Evolutionary conservation across 2,888 invertebrate genomes (phyloP).

Genomic region (Caenorhabditis macrosperma): DNA sequence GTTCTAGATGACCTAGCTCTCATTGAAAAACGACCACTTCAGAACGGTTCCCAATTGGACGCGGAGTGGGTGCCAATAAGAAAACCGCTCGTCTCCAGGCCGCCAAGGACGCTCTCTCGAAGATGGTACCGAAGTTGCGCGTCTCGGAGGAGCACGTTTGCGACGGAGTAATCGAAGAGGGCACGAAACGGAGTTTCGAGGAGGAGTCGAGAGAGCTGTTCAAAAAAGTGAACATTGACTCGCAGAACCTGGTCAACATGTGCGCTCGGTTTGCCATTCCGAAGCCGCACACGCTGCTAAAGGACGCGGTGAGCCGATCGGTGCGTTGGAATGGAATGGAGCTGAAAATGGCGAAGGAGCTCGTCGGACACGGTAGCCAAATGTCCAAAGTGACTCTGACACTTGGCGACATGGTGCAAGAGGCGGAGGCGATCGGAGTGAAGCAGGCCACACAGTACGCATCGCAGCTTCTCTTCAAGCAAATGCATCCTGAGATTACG

Average conservation of each 20-base stretch:
- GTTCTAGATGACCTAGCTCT: neutral
- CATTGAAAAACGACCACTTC: neutral
- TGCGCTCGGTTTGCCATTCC: constrained; percentile 37
- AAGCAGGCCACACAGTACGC: constrained; percentile 97
- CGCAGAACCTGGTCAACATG: constrained; percentile 25
- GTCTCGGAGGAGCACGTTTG: constrained; percentile 28
- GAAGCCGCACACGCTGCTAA: constrained; percentile 40
- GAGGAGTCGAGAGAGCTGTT: constrained; percentile 75
- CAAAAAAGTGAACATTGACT: constrained; percentile 87
- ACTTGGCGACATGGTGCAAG: constrained; percentile 84
- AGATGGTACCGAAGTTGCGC: constrained; percentile 47
- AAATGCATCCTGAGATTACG: constrained; percentile 88
- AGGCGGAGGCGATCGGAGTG: constrained; percentile 90
- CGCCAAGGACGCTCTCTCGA: constrained; percentile 78
- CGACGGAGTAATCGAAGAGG: constrained; percentile 24
- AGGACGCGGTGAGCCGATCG: constrained; percentile 42
- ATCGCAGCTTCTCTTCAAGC: constrained; percentile 93
- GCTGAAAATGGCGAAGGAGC: constrained; percentile 22
- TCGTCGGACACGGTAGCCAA: constrained; percentile 41
- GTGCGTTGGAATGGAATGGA: constrained; percentile 54
- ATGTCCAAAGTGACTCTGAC: constrained; percentile 26
- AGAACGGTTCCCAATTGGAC: constrained; percentile 86
- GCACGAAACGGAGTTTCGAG: constrained; percentile 25
- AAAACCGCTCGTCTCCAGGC: constrained; percentile 96
- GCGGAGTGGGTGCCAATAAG: constrained; percentile 94